Conservation (phyloP, 2,113 vertebrate genomes). For the Cettia cetti region DNA sequence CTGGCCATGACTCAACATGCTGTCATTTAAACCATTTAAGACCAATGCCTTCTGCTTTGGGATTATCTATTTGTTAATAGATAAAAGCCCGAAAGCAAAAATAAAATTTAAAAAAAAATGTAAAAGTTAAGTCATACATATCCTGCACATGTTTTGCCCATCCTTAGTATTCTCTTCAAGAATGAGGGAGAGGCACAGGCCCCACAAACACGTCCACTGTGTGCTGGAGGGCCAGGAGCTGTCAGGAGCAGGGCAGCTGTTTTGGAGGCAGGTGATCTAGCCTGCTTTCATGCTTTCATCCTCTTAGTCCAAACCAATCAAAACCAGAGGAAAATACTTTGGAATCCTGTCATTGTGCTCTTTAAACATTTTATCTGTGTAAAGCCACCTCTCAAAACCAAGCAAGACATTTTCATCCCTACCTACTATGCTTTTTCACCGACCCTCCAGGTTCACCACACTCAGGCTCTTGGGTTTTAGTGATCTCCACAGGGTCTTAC, state of each 20-base stretch:
- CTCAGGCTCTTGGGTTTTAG: neutral
- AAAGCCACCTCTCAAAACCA: neutral
- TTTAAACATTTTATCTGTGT: neutral
- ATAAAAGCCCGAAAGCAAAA: neutral
- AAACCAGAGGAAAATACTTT: neutral
- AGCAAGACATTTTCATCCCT: neutral
- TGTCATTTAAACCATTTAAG: neutral
- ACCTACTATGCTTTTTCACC: neutral
- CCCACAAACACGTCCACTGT: accelerated
- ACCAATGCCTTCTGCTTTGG: neutral
- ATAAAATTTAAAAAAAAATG: neutral
- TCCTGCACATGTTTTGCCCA: neutral
- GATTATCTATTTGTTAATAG: neutral
- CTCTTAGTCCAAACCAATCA: neutral
- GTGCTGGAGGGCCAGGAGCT: neutral
- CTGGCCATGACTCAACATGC: neutral
- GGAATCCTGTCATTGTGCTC: neutral
- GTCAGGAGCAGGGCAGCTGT: neutral
- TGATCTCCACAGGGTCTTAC: accelerated
- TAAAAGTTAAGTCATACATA: neutral
- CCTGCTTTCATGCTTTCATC: neutral
- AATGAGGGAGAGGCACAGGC: neutral
- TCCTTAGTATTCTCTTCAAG: neutral
- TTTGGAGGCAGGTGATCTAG: neutral
- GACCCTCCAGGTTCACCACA: neutral